Evolutionary conservation across 2,797 vertebrate species (phyloP).

Genomic region (Sebastolobus altivelis): DNA sequence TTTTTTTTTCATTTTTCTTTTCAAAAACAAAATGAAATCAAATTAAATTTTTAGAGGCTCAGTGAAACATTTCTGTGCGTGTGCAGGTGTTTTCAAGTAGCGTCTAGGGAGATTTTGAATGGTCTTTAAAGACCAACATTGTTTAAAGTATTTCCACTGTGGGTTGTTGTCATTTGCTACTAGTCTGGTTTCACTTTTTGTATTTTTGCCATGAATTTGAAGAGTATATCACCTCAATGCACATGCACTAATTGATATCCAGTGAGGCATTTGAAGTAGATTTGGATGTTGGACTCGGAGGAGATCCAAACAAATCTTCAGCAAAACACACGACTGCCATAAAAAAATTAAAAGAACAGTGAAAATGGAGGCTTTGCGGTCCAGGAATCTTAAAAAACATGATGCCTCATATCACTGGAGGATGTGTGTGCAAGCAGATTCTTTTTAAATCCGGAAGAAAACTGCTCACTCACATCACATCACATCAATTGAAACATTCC

Average conservation of each 20-base stretch:
- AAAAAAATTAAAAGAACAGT: neutral
- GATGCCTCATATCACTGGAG: neutral
- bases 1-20: neutral
- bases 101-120: constrained; percentile 2
- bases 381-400: constrained; percentile 6
- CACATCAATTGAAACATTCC: constrained; percentile 1
- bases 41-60: constrained; percentile 7
- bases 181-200: neutral
- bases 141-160: neutral
- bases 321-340: constrained; percentile 6
- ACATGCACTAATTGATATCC: constrained; percentile 37
- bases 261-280: constrained; percentile 40
- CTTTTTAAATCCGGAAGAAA: neutral
- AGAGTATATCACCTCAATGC: constrained; percentile 26
- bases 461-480: neutral
- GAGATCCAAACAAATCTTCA: constrained; percentile 30
- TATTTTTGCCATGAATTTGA: constrained; percentile 19
- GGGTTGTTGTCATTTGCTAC: constrained; percentile 5
- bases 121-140: constrained; percentile 15
- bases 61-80: neutral
- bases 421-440: neutral
- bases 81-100: constrained; percentile 14
- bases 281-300: constrained; percentile 29
- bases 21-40: neutral
- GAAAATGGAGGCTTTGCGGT: neutral